Evolutionary conservation across 2,113 vertebrate genomes (phyloP).

Genomic region (Sceloporus undulatus): DNA sequence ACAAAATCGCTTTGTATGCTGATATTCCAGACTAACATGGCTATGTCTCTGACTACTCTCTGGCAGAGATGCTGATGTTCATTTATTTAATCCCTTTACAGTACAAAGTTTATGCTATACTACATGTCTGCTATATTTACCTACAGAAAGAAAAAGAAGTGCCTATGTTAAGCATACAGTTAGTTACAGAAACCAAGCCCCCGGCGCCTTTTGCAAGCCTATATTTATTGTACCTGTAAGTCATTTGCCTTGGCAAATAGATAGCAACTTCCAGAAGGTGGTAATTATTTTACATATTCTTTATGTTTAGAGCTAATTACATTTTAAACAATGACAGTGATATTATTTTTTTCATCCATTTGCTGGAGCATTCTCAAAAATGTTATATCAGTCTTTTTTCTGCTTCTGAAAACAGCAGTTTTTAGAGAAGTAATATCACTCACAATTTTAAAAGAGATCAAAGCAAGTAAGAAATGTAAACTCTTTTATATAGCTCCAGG

Average conservation of each 20-base stretch:
- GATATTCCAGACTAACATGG: no score
- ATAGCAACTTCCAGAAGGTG: not conserved
- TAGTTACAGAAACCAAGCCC: not conserved
- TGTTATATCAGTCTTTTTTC: not conserved
- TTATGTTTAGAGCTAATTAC: conserved; percentile 7
- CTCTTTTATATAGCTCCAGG: no score
- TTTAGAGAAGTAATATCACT: not conserved
- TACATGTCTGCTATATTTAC: not conserved
- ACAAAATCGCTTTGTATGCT: no score
- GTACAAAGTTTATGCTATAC: not conserved
- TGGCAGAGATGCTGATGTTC: not conserved
- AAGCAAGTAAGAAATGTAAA: not conserved
- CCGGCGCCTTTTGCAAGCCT: conserved; percentile 1
- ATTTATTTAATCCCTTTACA: not conserved
- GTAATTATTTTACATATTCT: conserved; percentile 13
- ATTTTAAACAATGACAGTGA: not conserved
- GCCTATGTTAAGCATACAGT: not conserved
- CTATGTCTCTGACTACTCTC: no score
- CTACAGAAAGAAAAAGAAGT: not conserved
- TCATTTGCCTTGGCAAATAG: conserved; percentile 21
- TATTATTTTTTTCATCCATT: conserved; percentile 1
- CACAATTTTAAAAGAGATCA: not conserved
- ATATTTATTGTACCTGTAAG: accelerated
- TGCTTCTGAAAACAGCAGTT: not conserved
- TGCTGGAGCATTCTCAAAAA: not conserved